phyloP scores from a whole-genome alignment of 2,888 invertebrate genomes.

The Sphaeridia pumilis region DNA sequence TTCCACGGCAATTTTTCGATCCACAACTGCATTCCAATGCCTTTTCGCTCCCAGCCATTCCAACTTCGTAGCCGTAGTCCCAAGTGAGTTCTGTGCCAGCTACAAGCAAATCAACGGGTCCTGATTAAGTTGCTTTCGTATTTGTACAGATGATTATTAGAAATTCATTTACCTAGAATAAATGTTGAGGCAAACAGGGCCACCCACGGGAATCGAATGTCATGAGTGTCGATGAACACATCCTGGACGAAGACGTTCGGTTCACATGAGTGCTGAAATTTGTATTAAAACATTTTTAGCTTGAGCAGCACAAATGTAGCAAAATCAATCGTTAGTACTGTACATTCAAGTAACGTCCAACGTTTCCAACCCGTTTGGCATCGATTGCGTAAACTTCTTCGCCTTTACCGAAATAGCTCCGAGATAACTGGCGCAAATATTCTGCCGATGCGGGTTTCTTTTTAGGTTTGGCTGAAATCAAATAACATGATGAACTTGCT shows the following conservation, averaged over 20 bases:
- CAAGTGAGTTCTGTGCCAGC: constrained; percentile 84
- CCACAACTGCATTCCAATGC: constrained; percentile 82
- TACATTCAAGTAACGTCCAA: constrained; percentile 91
- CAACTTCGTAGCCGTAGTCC: constrained; percentile 96
- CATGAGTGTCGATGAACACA: constrained; percentile 97
- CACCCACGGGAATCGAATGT: constrained; percentile 88
- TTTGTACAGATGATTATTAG: neutral
- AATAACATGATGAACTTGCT: neutral
- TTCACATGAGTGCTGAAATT: constrained; percentile 60
- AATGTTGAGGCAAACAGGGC: constrained; percentile 78
- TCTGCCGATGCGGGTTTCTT: constrained; percentile 9
- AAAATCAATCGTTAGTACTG: constrained; percentile 38
- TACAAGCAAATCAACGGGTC: neutral
- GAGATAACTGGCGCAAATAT: neutral
- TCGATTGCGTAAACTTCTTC: constrained; percentile 74
- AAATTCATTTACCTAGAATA: constrained; percentile 42
- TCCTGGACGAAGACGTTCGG: constrained; percentile 97
- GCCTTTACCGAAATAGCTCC: constrained; percentile 60
- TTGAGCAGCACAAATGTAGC: neutral
- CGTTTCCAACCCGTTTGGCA: constrained; percentile 90
- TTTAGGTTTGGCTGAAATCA: neutral
- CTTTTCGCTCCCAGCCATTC: constrained; percentile 74
- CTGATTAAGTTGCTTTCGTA: neutral
- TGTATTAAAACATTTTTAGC: neutral
- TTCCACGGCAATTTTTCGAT: constrained; percentile 69